Conservation (phyloP, 2,797 vertebrate species). For the Melanotaenia trifasciata region DNA sequence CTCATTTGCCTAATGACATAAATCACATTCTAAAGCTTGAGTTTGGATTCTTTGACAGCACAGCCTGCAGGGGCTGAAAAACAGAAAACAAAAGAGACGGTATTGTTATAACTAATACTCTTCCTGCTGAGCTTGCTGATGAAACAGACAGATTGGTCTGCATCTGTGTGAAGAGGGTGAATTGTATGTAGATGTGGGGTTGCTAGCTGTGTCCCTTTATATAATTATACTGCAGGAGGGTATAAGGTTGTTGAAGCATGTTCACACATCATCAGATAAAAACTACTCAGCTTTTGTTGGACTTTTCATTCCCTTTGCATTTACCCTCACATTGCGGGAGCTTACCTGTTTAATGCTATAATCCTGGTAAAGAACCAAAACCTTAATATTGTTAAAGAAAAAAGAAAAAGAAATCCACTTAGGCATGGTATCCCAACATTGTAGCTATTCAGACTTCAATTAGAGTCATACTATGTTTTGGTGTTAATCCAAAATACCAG, state of each 20-base stretch:
- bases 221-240: constrained; percentile 7
- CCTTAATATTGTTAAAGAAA: not conserved
- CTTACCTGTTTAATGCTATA: not conserved
- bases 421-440: not conserved
- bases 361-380: not conserved
- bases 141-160: constrained; percentile 71
- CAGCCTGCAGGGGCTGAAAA: constrained; percentile 57
- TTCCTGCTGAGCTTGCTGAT: constrained; percentile 75
- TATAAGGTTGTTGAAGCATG: not conserved
- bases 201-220: constrained; percentile 18
- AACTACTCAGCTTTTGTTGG: not conserved
- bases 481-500: not conserved
- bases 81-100: constrained; percentile 64
- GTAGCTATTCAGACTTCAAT: not conserved
- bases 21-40: constrained; percentile 81
- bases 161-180: constrained; percentile 12
- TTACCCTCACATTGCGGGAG: not conserved
- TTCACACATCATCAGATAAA: constrained; percentile 1
- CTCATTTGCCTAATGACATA: constrained; percentile 86
- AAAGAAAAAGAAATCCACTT: not conserved
- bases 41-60: constrained; percentile 71
- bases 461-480: not conserved
- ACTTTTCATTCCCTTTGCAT: not conserved
- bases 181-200: constrained; percentile 4
- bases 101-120: constrained; percentile 72